Conservation (phyloP, 2,797 vertebrate genomes). For the Nasua narica region DNA sequence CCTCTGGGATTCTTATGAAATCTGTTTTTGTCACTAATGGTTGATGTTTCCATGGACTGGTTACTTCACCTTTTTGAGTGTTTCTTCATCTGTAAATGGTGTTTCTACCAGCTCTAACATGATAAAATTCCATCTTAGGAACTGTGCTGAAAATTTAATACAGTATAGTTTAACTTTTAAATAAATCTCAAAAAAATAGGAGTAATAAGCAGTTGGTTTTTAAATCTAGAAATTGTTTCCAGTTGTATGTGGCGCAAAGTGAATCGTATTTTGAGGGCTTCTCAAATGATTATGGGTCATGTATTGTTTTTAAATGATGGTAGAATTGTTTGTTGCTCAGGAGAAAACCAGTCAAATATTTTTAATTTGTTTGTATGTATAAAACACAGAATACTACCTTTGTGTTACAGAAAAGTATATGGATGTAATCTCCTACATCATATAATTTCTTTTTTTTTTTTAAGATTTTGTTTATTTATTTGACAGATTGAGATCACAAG, state of each 20-base stretch:
- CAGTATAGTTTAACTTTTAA: slow-evolving; percentile 15
- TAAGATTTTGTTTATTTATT: too few relatives aligned
- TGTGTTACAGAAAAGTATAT: not conserved
- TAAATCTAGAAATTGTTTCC: slow-evolving; percentile 26
- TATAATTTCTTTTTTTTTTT: not conserved
- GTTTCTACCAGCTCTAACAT: not conserved
- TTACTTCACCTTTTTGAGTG: not conserved
- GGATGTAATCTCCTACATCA: not conserved
- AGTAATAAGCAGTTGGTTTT: not conserved
- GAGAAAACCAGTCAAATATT: not conserved
- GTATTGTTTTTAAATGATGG: not conserved
- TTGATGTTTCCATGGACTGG: not conserved
- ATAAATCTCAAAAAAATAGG: not conserved
- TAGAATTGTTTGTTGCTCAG: not conserved
- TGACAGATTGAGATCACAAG: too few relatives aligned
- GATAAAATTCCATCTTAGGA: not conserved
- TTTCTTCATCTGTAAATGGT: not conserved
- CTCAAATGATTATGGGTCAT: not conserved
- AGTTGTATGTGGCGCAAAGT: not conserved
- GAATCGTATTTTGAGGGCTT: not conserved
- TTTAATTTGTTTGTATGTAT: not conserved
- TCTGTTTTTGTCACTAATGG: not conserved
- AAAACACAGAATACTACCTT: not conserved
- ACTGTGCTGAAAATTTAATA: not conserved
- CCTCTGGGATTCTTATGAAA: not conserved